A percentile compares a stretch with the other conserved stretches of the same genome.
Evolutionary conservation across 2,797 vertebrate species (phyloP).

Genomic region (Euthynnus affinis): DNA sequence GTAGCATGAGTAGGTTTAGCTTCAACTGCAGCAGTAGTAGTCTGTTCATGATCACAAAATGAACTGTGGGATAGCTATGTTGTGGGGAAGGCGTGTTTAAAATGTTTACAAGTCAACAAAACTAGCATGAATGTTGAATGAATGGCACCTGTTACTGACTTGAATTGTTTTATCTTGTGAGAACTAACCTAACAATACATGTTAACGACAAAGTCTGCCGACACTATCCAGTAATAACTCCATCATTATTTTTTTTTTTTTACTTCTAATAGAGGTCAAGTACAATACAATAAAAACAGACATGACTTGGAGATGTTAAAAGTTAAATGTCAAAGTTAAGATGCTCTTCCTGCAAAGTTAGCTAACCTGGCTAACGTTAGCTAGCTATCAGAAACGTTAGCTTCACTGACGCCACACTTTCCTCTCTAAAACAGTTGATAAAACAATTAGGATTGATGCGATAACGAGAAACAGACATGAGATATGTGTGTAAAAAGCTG

Average conservation of each 20-base stretch:
- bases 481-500: rapidly evolving
- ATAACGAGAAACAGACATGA: background rate
- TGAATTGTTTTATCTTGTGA: too few relatives aligned
- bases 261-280: background rate
- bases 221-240: background rate
- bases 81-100: too few relatives aligned
- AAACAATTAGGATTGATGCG: rapidly evolving
- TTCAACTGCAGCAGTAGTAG: background rate
- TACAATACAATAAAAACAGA: background rate
- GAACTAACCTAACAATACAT: too few relatives aligned
- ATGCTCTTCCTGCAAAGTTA: background rate
- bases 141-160: background rate
- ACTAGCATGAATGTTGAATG: too few relatives aligned
- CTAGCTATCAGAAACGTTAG: background rate
- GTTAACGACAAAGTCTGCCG: too few relatives aligned
- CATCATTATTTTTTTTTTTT: rapidly evolving
- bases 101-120: too few relatives aligned
- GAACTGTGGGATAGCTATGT: background rate
- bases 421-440: rapidly evolving
- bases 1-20: background rate
- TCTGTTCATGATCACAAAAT: background rate
- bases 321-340: background rate
- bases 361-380: slow-evolving; percentile 32
- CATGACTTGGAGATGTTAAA: background rate
- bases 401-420: background rate